phyloP scores from a whole-genome alignment of 2,888 invertebrate genomes.

The Polydrusus tereticollis region DNA sequence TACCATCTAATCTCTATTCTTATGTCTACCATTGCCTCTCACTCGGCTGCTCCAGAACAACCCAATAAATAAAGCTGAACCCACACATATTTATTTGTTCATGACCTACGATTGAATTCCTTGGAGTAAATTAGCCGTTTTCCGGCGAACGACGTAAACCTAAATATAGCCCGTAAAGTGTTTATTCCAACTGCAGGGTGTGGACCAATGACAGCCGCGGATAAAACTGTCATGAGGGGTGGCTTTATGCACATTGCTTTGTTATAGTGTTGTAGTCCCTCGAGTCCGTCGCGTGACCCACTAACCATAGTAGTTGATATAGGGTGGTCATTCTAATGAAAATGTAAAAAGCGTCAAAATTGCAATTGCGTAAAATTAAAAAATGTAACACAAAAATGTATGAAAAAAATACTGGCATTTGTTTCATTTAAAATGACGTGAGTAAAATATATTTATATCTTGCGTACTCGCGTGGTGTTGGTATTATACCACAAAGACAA shows the following conservation, averaged over 20 bases:
- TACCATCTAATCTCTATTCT: too few relatives aligned
- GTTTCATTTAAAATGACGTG: too few relatives aligned
- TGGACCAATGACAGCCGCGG: conserved; percentile 4
- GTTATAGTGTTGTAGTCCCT: conserved; percentile 11
- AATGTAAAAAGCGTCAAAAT: too few relatives aligned
- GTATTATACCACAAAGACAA: too few relatives aligned
- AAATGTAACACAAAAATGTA: too few relatives aligned
- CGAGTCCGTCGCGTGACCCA: conserved; percentile 11
- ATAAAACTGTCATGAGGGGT: conserved; percentile 11
- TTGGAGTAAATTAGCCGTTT: background rate
- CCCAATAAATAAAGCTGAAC: background rate
- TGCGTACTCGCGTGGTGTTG: too few relatives aligned
- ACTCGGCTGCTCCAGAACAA: too few relatives aligned
- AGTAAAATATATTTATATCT: too few relatives aligned
- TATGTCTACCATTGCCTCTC: too few relatives aligned
- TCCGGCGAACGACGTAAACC: background rate
- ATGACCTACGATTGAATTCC: background rate
- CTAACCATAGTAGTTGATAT: background rate
- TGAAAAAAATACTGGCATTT: too few relatives aligned
- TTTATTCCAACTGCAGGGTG: conserved; percentile 11
- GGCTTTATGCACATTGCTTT: conserved; percentile 17
- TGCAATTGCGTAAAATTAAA: too few relatives aligned
- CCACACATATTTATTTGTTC: background rate
- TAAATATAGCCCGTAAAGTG: conserved; percentile 4
- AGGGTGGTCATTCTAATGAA: background rate